Evolutionary conservation across 2,797 vertebrate species (phyloP).

Genomic region (Phoxinus dragarum): DNA sequence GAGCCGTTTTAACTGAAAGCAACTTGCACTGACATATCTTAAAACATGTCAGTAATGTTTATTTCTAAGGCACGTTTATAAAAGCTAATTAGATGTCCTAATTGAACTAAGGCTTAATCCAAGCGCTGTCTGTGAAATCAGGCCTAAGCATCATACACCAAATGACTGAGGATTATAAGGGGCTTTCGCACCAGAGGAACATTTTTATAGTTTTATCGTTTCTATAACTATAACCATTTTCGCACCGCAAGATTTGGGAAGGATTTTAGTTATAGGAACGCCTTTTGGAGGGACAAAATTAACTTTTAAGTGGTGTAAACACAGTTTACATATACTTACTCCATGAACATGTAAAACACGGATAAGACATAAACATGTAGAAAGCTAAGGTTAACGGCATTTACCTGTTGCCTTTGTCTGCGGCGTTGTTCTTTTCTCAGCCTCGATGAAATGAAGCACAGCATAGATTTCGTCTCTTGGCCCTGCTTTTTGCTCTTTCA

Average conservation of each 20-base stretch:
- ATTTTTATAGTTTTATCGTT: too few species aligned
- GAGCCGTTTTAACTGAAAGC: too few species aligned
- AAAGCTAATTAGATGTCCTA: too few species aligned
- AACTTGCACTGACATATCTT: too few species aligned
- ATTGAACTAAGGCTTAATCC: too few species aligned
- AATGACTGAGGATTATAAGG: neutral
- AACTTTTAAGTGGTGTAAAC: neutral
- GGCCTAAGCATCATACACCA: neutral
- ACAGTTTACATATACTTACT: neutral
- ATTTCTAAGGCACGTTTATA: too few species aligned
- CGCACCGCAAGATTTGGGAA: neutral
- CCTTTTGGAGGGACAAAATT: neutral
- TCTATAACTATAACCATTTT: neutral
- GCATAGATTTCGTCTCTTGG: neutral
- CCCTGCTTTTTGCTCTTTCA: neutral
- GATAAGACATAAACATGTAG: neutral
- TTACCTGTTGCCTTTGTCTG: neutral
- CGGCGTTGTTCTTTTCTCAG: neutral
- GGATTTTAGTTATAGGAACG: too few species aligned
- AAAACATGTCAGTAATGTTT: too few species aligned
- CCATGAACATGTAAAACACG: neutral
- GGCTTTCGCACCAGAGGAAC: too few species aligned
- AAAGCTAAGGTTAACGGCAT: neutral
- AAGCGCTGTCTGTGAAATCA: too few species aligned
- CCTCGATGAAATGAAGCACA: neutral